Percentiles rank a stretch among this genome's conserved stretches.
Evolutionary conservation across 2,888 invertebrate species (phyloP).

Genomic region (Pristionchus arcanus): DNA sequence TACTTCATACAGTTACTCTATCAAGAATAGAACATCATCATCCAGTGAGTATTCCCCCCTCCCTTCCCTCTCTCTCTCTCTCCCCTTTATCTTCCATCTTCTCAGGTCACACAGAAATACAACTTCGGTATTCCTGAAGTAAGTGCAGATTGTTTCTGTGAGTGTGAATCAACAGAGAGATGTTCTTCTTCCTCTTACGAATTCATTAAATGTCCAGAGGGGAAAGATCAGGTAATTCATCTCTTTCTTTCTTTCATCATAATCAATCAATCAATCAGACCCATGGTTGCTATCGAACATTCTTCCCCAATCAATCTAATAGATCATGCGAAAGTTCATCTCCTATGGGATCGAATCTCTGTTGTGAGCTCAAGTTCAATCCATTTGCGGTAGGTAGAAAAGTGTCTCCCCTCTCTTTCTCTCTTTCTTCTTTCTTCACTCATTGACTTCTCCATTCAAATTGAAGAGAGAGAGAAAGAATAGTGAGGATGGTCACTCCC

Average conservation of each 20-base stretch:
- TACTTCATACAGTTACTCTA: slow-evolving; percentile 74
- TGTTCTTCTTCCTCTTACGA: slow-evolving; percentile 65
- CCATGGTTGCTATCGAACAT: slow-evolving; percentile 75
- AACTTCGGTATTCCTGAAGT: slow-evolving; percentile 78
- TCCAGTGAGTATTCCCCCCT: slow-evolving; percentile 62
- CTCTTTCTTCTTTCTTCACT: neutral
- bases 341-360: slow-evolving; percentile 69
- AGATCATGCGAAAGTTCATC: slow-evolving; percentile 66
- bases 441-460: neutral
- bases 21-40: slow-evolving; percentile 76
- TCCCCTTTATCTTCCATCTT: neutral
- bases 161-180: slow-evolving; percentile 69
- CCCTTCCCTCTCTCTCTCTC: neutral
- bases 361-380: slow-evolving; percentile 74
- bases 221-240: slow-evolving; percentile 36
- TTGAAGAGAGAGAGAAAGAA: neutral
- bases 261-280: slow-evolving; percentile 57
- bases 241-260: neutral
- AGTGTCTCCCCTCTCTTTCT: neutral
- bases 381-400: slow-evolving; percentile 56
- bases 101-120: slow-evolving; percentile 75
- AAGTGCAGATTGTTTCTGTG: slow-evolving; percentile 75
- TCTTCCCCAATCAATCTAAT: slow-evolving; percentile 76
- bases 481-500: slow-evolving; percentile 22
- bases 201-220: slow-evolving; percentile 54